A percentile compares a stretch with the other conserved stretches of the same genome.
phyloP scores from a whole-genome alignment of 2,113 vertebrate species.

The Cromileptes altivelis region DNA sequence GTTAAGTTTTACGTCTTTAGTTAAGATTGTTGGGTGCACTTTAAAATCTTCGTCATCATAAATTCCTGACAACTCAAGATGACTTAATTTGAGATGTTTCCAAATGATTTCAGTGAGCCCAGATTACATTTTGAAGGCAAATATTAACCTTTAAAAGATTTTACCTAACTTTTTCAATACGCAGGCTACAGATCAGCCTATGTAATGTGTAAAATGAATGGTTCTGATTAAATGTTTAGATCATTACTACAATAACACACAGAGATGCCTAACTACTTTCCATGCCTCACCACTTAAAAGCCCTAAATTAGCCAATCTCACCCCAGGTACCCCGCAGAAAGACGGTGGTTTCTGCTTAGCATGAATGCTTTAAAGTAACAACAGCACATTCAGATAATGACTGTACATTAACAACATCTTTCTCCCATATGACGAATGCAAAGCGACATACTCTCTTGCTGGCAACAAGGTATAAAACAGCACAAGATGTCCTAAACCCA shows the following conservation, averaged over 20 bases:
- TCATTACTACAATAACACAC: slow-evolving; percentile 5
- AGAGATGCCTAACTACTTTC: slow-evolving; percentile 10
- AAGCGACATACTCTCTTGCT: slow-evolving; percentile 1
- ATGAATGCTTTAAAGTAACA: slow-evolving; percentile 22
- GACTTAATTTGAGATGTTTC: not conserved
- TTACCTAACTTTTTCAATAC: not conserved
- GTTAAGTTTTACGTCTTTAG: slow-evolving; percentile 35
- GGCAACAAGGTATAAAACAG: slow-evolving; percentile 13
- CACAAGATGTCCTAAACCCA: slow-evolving; percentile 5
- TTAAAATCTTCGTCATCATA: slow-evolving; percentile 24
- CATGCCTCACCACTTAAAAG: slow-evolving; percentile 14
- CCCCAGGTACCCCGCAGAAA: slow-evolving; percentile 18
- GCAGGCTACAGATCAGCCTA: not conserved
- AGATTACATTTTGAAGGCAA: slow-evolving; percentile 18
- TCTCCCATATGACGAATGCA: slow-evolving; percentile 8
- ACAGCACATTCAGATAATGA: slow-evolving; percentile 10
- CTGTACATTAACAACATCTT: slow-evolving; percentile 16
- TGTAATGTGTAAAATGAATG: slow-evolving; percentile 10
- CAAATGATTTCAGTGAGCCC: slow-evolving; percentile 22
- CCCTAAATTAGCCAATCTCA: slow-evolving; percentile 18
- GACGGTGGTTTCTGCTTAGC: not conserved
- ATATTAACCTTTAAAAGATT: not conserved
- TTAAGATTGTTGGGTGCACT: slow-evolving; percentile 15
- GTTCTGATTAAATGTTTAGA: slow-evolving; percentile 24
- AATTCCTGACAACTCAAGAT: slow-evolving; percentile 16